phyloP scores from a whole-genome alignment of 1,140 invertebrate species.

The Laodelphax striatellus region DNA sequence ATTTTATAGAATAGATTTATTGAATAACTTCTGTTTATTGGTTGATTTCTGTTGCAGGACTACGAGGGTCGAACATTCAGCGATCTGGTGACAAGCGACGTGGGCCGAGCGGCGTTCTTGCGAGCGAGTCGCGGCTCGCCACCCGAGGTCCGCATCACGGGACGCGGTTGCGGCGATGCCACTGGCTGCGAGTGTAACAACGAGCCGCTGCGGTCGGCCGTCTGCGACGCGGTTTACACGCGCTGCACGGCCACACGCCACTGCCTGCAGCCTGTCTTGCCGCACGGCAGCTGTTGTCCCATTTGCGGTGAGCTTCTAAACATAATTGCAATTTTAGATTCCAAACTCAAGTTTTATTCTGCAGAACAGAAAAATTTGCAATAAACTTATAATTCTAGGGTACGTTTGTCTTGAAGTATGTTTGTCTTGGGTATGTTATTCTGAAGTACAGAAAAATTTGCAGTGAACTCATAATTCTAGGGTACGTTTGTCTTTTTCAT shows the following conservation, averaged over 20 bases:
- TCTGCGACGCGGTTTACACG: background rate
- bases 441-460: too few relatives aligned
- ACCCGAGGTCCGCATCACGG: background rate
- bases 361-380: too few relatives aligned
- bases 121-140: background rate
- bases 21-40: too few relatives aligned
- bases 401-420: too few relatives aligned
- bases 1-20: too few relatives aligned
- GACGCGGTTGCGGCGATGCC: background rate
- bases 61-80: background rate
- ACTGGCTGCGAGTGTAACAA: background rate
- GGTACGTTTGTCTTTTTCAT: too few relatives aligned
- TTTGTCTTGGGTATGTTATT: too few relatives aligned
- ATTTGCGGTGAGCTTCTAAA: constrained; percentile 11
- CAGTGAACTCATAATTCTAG: too few relatives aligned
- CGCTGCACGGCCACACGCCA: background rate
- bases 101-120: background rate
- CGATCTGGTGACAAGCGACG: background rate
- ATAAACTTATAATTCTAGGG: too few relatives aligned
- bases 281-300: constrained; percentile 8
- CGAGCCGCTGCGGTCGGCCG: background rate
- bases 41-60: too few relatives aligned
- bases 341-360: too few relatives aligned
- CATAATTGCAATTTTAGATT: too few relatives aligned
- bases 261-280: constrained; percentile 7